phyloP scores from a whole-genome alignment of 2,797 vertebrate species.

The Rhynchonycteris naso region DNA sequence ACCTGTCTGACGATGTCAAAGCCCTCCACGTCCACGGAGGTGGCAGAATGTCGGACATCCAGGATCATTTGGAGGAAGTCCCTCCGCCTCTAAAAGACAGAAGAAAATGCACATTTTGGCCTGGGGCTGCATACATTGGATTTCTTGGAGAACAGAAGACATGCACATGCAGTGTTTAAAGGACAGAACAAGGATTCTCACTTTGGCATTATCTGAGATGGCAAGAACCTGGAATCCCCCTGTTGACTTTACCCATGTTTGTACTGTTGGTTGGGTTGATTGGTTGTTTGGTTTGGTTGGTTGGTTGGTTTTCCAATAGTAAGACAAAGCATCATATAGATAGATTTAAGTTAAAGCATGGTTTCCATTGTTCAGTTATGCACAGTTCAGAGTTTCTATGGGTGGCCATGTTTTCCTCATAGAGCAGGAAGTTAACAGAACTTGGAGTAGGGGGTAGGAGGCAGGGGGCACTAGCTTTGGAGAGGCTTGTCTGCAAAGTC shows the following conservation, averaged over 20 bases:
- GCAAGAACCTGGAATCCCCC: fast-evolving
- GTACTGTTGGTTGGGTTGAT: not conserved
- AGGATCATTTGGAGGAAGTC: conserved; percentile 97
- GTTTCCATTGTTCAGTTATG: not conserved
- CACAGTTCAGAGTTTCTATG: too few species aligned
- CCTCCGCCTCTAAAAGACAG: conserved; percentile 87
- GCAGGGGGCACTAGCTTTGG: not conserved
- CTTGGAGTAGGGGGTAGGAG: fast-evolving
- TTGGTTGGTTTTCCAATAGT: not conserved
- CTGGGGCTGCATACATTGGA: not conserved
- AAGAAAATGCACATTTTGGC: not conserved
- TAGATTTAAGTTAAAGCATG: not conserved
- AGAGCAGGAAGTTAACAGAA: too few species aligned
- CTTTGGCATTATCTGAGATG: not conserved
- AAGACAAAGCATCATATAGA: not conserved
- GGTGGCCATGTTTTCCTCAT: not conserved
- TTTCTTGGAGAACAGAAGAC: not conserved
- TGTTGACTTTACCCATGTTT: not conserved
- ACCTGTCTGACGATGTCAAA: conserved; percentile 84
- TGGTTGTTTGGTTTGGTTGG: not conserved
- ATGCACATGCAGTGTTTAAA: fast-evolving
- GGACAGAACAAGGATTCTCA: not conserved
- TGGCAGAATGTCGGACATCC: conserved; percentile 85
- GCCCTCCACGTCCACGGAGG: conserved; percentile 79
- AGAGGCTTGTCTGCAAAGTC: not conserved